A percentile compares a stretch with the other conserved stretches of the same genome.
These are phyloP conservation scores for Drosophila orena DNA, from an alignment of 1,140 invertebrate genomes.

Conservation along the genomic window DNA sequence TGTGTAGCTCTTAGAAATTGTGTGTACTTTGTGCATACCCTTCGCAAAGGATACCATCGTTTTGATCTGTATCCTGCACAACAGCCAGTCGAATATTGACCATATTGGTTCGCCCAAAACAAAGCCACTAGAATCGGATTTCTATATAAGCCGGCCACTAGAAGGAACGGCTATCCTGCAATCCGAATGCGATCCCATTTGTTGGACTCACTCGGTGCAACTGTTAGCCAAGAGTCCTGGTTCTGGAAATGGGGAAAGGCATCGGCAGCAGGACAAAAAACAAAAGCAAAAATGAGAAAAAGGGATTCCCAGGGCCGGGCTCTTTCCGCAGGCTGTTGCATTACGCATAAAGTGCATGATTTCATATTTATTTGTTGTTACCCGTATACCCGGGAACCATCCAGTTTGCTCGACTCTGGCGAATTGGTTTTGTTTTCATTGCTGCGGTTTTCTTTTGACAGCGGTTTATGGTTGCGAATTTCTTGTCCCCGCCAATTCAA, in stretches of 20 bases:
- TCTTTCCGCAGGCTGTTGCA: conserved; percentile 48
- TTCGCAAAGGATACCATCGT: conserved; percentile 9
- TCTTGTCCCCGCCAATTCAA: conserved; percentile 38
- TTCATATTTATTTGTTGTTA: conserved; percentile 74
- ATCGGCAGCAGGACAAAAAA: conserved; percentile 28
- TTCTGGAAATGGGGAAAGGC: background rate
- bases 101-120: background rate
- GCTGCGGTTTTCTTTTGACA: conserved; percentile 33
- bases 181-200: conserved; percentile 33
- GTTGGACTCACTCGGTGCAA: conserved; percentile 28
- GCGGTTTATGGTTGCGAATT: conserved; percentile 44
- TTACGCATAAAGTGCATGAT: conserved; percentile 72
- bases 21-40: conserved; percentile 56
- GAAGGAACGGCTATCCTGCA: conserved; percentile 1
- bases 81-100: conserved; percentile 4
- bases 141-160: conserved; percentile 9
- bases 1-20: conserved; percentile 58
- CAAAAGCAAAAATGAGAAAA: conserved; percentile 8
- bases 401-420: conserved; percentile 42
- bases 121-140: conserved; percentile 6
- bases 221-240: conserved; percentile 15
- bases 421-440: conserved; percentile 60
- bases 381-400: background rate
- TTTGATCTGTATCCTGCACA: background rate
- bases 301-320: conserved; percentile 15